phyloP scores from a whole-genome alignment of 2,797 vertebrate genomes.

The Pseudochirops corinnae region DNA sequence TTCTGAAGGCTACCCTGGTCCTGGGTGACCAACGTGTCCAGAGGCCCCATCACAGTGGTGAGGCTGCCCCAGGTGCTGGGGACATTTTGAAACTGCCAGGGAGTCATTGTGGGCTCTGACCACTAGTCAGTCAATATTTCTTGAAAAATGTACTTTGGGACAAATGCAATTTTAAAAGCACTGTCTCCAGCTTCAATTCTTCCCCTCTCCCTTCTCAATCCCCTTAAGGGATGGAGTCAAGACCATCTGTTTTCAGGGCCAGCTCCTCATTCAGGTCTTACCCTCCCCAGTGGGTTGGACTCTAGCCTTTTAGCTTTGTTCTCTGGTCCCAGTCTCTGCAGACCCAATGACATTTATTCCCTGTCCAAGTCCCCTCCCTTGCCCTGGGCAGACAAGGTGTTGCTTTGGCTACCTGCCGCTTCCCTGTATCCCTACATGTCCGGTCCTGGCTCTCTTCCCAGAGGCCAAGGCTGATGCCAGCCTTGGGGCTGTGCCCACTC shows the following conservation, averaged over 20 bases:
- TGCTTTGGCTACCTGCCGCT: conserved; percentile 45
- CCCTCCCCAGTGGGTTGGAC: not conserved
- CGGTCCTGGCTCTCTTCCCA: conserved; percentile 68
- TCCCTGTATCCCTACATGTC: conserved; percentile 46
- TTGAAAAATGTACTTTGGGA: not conserved
- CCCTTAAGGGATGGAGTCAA: not conserved
- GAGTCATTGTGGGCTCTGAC: not conserved
- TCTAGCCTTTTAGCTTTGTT: not conserved
- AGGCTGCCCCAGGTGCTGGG: not conserved
- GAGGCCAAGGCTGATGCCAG: conserved; percentile 65
- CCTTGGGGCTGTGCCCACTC: conserved; percentile 24
- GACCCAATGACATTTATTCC: conserved; percentile 37
- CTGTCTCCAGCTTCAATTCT: not conserved
- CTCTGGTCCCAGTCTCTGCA: not conserved
- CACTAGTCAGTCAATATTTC: not conserved
- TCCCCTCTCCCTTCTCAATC: not conserved
- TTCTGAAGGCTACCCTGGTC: not conserved
- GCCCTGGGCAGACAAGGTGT: conserved; percentile 36
- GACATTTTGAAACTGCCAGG: not conserved
- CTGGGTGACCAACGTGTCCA: not conserved
- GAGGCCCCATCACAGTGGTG: not conserved
- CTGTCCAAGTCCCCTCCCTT: not conserved
- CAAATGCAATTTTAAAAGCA: not conserved
- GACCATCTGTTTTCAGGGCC: conserved; percentile 31
- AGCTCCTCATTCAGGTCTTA: conserved; percentile 19